Evolutionary conservation across 1,140 invertebrate species (phyloP), one percentile per base, ranked within the genome.

Genomic region (Orius insidiosus): DNA sequence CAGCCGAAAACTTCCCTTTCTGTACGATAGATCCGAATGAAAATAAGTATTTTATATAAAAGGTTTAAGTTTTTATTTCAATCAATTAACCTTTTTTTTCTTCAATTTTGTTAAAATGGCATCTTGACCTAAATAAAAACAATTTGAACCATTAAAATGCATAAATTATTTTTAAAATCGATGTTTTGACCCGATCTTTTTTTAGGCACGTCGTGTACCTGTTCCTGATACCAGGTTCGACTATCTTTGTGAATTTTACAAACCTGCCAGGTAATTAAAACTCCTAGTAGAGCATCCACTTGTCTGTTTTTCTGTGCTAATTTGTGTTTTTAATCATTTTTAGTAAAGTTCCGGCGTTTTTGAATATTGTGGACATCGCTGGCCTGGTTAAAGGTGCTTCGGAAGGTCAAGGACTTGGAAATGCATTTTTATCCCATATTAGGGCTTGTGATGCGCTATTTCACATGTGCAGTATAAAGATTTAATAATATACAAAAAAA

Each of bases 21-120:
- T 99, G 96, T 70, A 99, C 96, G 59, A 99, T 99, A 60, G 93
- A 98, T 70, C 96, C 96, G 15, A 98, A 98, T 89, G 95, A 98
- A 80, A 97, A 92, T 95, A 90, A 93, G 86, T 90, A 84, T 81
- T 59, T 52, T 56, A 66, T 54, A 48, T 24, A 7, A 24, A 24
- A 7, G 24, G 24, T 7, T 24, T 24, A 24, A 41, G 14, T 41
- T 41, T 44, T 13, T 44, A 10, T 24, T 37, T 9, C 35, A 48
- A 48, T 24, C 34, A 48, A 48, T n/a, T n/a, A n/a, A n/a, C n/a
- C n/a, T n/a, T n/a, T n/a, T n/a, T n/a, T n/a, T n/a, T n/a, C n/a
- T n/a, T n/a, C n/a, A n/a, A n/a, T n/a, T n/a, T n/a, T n/a, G n/a
- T n/a, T n/a, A n/a, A n/a, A n/a, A n/a, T n/a, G n/a, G n/a, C n/a